Percentiles rank a stretch among this genome's conserved stretches.
phyloP scores from a whole-genome alignment of 2,888 invertebrate genomes.

The Metacarcinus magister region DNA sequence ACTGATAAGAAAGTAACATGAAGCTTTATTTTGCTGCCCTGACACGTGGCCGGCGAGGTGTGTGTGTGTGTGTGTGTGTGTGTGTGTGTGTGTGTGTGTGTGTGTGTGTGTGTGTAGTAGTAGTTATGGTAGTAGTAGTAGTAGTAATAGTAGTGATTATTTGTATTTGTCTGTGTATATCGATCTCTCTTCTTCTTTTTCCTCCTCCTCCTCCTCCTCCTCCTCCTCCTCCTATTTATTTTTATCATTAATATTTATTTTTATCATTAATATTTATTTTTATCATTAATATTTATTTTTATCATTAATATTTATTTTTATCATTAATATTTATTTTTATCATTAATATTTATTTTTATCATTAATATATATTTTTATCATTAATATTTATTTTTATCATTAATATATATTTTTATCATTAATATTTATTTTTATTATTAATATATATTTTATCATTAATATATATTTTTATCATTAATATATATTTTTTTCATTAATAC shows the following conservation, averaged over 20 bases:
- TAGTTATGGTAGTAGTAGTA: background rate
- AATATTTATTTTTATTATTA: no score
- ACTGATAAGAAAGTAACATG: background rate
- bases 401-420: no score
- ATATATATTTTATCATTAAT: no score
- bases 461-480: no score
- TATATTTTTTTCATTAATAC: no score
- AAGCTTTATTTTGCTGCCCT: background rate
- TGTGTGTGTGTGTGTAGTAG: background rate
- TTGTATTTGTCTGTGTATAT: background rate
- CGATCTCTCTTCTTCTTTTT: background rate
- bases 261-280: background rate
- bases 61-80: constrained; percentile 12
- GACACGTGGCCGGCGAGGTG: background rate
- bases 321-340: background rate
- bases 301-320: background rate
- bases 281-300: background rate
- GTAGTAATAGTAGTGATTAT: background rate
- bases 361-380: no score
- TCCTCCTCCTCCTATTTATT: background rate
- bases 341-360: no score
- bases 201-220: background rate
- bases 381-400: no score
- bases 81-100: constrained; percentile 40
- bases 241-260: background rate